Conservation (phyloP, 1,140 invertebrate species). For the Caenorhabditis elegans region DNA sequence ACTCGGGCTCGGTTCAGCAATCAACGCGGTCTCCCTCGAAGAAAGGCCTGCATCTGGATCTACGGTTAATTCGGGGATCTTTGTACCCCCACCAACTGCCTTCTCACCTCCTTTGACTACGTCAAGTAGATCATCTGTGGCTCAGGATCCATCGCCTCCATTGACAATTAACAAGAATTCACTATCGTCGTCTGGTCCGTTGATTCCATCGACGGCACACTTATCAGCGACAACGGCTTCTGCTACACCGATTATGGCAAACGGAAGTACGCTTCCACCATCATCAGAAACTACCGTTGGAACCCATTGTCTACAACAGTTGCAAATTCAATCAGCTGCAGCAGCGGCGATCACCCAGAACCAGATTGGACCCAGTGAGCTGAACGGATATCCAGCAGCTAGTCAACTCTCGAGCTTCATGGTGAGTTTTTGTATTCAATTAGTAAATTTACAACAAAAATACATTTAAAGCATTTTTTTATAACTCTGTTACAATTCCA, state of each 20-base stretch:
- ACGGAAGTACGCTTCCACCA: not conserved
- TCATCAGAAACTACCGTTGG: not conserved
- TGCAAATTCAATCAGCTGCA: not conserved
- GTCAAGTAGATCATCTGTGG: conserved; percentile 33
- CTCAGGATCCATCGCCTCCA: conserved; percentile 20
- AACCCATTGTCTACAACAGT: not conserved
- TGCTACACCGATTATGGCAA: not conserved
- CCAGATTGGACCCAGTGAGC: not conserved
- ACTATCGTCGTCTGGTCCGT: not conserved
- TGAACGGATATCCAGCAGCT: not conserved
- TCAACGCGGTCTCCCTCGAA: not conserved
- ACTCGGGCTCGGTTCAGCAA: not conserved
- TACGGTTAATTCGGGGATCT: not conserved
- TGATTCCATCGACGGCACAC: not conserved
- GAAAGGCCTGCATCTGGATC: not conserved
- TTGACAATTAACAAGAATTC: not conserved
- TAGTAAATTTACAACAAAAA: not conserved
- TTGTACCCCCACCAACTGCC: not conserved
- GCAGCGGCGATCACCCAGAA: not conserved
- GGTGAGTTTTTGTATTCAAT: not conserved
- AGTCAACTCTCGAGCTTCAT: not conserved
- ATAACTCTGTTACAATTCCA: too few relatives aligned
- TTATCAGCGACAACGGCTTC: not conserved
- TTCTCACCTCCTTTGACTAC: conserved; percentile 45
- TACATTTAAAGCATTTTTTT: too few relatives aligned